Conservation (phyloP, 2,888 invertebrate genomes). For the Cylindroiulus punctatus region DNA sequence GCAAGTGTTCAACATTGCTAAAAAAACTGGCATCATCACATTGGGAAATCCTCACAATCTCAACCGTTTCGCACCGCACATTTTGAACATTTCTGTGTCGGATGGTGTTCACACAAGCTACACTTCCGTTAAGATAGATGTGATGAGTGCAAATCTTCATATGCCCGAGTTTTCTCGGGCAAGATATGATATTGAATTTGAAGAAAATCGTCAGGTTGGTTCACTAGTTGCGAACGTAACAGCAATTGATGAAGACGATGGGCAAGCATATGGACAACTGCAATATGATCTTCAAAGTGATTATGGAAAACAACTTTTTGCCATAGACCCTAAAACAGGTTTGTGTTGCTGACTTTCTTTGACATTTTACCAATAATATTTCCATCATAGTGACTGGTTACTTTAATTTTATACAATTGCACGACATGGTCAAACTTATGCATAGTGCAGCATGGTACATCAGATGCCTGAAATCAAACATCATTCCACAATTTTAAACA, state of each 20-base stretch:
- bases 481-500: not conserved
- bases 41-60: conserved; percentile 80
- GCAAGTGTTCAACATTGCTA: conserved; percentile 64
- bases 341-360: too few species aligned
- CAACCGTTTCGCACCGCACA: conserved; percentile 73
- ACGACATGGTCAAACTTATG: too few species aligned
- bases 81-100: conserved; percentile 91
- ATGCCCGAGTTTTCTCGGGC: conserved; percentile 82
- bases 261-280: conserved; percentile 72
- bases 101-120: conserved; percentile 95
- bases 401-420: too few species aligned
- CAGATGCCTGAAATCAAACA: not conserved
- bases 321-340: conserved; percentile 67
- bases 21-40: conserved; percentile 72
- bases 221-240: conserved; percentile 79
- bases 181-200: conserved; percentile 80
- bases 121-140: conserved; percentile 69
- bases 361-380: too few species aligned
- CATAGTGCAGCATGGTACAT: too few species aligned
- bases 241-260: conserved; percentile 85
- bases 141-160: conserved; percentile 75
- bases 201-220: conserved; percentile 83
- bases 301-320: conserved; percentile 65
- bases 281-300: conserved; percentile 69
- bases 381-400: too few species aligned